A percentile compares a stretch with the other conserved stretches of the same genome.
Evolutionary conservation across 2,888 invertebrate species (phyloP).

Genomic region (Ctena decussata): DNA sequence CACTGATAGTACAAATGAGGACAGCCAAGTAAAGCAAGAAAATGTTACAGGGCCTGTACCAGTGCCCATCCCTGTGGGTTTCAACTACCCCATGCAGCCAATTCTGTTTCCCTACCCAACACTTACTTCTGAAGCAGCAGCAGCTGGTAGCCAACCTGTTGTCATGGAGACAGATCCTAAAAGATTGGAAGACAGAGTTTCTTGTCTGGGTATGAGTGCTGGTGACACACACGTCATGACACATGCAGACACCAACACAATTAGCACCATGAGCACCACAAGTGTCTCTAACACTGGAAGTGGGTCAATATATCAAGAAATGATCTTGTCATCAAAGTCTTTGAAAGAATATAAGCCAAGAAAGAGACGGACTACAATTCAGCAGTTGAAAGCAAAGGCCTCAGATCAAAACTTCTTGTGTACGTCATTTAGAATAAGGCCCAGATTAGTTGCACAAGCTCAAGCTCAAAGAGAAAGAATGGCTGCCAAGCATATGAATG

Average conservation of each 20-base stretch:
- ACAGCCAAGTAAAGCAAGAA: background rate
- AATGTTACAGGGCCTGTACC: background rate
- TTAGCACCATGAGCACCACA: constrained; percentile 65
- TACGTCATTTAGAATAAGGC: constrained; percentile 76
- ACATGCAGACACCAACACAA: constrained; percentile 42
- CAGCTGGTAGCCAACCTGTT: background rate
- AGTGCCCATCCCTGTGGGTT: constrained; percentile 4
- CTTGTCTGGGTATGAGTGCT: background rate
- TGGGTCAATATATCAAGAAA: constrained; percentile 77
- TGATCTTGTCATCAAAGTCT: constrained; percentile 77
- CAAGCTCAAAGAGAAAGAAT: constrained; percentile 60
- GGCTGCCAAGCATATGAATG: constrained; percentile 42
- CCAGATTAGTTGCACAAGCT: constrained; percentile 64
- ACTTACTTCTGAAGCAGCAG: background rate
- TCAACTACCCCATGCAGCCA: constrained; percentile 54
- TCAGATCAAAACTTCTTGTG: constrained; percentile 76
- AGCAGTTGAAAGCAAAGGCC: constrained; percentile 76
- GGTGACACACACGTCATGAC: constrained; percentile 53
- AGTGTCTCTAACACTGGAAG: constrained; percentile 64
- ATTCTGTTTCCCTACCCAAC: constrained; percentile 45
- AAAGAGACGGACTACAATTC: constrained; percentile 73
- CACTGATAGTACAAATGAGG: background rate
- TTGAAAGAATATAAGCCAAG: constrained; percentile 77
- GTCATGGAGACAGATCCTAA: background rate
- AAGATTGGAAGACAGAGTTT: background rate